These are phyloP conservation scores for Somateria mollissima DNA, from an alignment of 2,797 vertebrate species.

Conservation along the genomic window DNA sequence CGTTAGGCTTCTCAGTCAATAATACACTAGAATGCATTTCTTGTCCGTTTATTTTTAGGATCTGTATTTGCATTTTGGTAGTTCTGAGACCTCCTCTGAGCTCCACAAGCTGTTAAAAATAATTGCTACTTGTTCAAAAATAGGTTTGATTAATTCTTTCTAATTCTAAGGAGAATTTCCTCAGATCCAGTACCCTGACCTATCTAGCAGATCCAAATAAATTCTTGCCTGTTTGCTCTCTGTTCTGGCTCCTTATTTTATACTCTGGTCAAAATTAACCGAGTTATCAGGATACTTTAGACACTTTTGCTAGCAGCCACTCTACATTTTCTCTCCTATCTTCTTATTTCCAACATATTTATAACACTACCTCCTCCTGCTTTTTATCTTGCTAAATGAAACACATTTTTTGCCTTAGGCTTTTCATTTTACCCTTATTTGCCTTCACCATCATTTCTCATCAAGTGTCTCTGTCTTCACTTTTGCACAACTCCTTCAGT, in stretches of 20 bases:
- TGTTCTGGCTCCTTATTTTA: background rate
- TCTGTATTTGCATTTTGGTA: constrained; percentile 35
- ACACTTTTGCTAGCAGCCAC: background rate
- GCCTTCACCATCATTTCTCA: background rate
- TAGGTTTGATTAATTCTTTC: background rate
- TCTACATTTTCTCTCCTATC: background rate
- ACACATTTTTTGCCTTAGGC: background rate
- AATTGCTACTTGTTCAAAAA: constrained; percentile 13
- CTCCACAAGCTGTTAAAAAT: constrained; percentile 22
- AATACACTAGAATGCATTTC: background rate
- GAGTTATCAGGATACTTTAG: background rate
- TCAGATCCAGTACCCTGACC: background rate
- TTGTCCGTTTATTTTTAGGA: background rate
- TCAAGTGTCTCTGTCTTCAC: background rate
- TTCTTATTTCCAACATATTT: background rate
- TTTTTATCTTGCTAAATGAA: background rate
- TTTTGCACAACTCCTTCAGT: background rate
- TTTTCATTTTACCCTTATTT: background rate
- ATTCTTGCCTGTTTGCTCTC: background rate
- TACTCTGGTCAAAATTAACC: background rate
- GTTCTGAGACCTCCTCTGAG: background rate
- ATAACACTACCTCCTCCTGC: background rate
- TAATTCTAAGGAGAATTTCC: background rate
- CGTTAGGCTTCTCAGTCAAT: background rate
- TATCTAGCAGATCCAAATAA: background rate